Base-by-base conservation (phyloP, 1,140 invertebrate species). In the Sinonovacula constricta region DNA sequence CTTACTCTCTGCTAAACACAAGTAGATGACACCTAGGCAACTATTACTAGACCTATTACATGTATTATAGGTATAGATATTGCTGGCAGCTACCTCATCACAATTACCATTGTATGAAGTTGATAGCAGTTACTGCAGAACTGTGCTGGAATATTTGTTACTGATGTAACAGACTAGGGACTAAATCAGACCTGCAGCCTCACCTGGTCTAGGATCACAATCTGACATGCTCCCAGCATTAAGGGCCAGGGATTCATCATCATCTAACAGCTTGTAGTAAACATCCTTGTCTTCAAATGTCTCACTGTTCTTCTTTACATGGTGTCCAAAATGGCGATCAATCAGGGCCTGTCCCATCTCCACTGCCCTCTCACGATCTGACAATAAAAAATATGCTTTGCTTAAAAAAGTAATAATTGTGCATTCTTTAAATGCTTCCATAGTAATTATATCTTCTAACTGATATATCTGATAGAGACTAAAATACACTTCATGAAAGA, bases 321-420 rank as follows among this genome's bases (percentile, higher is more conserved):
- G 75, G 60, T 88, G 84, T 22, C 86, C 87, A 83, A 91, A 90
- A 74, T 90, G 86, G n/a, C 83, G 71, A 60, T 90, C 88, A 57
- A 91, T 87, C 45, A 91, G 70, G 31, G 82, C 81, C 71, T 91
- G 91, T 14, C 91, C 90, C 81, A 89, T 86, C 62, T 89, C 85
- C 26, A 91, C 54, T 12, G 90, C 91, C 53, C 82, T 68, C 36
- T 80, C 72, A 28, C 87, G 62, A 18, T 87, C 90, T 90, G 71
- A 30, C 80, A 87, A 62, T 53, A 76, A 3, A 33, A 57, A 49
- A n/a, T n/a, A n/a, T n/a, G n/a, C n/a, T n/a, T n/a, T n/a, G n/a
- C n/a, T n/a, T n/a, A n/a, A n/a, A n/a, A n/a, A n/a, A n/a, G n/a
- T n/a, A n/a, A n/a, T n/a, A n/a, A n/a, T n/a, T n/a, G n/a, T n/a